A percentile compares a stretch with the other conserved stretches of the same genome.
Conservation (phyloP, 2,797 vertebrate genomes). For the Anableps anableps region DNA sequence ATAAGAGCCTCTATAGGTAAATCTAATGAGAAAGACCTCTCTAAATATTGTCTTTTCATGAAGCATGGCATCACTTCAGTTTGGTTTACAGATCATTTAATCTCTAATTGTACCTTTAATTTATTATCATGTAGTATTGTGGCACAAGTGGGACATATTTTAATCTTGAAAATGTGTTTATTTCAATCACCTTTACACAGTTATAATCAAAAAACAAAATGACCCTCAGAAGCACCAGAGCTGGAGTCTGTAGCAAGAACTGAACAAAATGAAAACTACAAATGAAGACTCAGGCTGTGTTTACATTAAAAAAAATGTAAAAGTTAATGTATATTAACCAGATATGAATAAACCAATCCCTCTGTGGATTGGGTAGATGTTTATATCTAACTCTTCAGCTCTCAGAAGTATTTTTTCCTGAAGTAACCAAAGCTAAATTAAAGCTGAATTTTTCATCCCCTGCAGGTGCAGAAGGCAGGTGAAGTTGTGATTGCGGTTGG, state of each 20-base stretch:
- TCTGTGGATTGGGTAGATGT: background rate
- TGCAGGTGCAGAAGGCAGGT: slow-evolving; percentile 71
- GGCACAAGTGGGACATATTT: background rate
- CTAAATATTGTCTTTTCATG: no score
- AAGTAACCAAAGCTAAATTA: background rate
- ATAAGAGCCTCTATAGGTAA: background rate
- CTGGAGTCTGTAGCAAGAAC: background rate
- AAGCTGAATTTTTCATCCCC: background rate
- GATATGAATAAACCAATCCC: background rate
- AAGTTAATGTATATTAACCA: background rate
- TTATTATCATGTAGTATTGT: background rate
- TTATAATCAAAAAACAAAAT: background rate
- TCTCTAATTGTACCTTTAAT: no score
- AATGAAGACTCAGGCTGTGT: background rate
- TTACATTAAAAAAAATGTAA: background rate
- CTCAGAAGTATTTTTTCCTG: background rate
- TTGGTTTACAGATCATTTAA: background rate
- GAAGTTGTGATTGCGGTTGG: slow-evolving; percentile 35
- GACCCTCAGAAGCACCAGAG: background rate
- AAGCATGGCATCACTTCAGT: no score
- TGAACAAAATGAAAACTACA: background rate
- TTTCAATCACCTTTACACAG: background rate
- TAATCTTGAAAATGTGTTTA: background rate
- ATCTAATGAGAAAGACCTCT: background rate
- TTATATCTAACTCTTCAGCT: background rate